Percentiles rank a stretch among this genome's conserved stretches.
Conservation (phyloP, 2,888 invertebrate species). For the Eupithecia subfuscata region DNA sequence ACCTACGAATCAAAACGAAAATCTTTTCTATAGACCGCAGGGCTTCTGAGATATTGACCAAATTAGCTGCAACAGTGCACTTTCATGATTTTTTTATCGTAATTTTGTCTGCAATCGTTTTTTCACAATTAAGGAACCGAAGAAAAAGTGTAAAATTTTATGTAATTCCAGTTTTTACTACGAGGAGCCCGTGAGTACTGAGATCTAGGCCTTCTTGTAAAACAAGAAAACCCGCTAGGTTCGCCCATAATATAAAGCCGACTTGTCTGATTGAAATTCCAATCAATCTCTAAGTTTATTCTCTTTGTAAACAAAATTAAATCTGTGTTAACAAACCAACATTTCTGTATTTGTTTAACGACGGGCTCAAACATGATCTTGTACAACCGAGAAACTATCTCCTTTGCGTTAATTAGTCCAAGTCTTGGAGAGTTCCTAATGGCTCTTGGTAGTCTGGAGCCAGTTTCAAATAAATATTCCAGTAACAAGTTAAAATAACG, state of each 20-base stretch:
- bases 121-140: no score
- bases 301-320: conserved; percentile 9
- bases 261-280: background rate
- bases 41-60: no score
- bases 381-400: conserved; percentile 5
- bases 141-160: no score
- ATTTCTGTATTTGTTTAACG: conserved; percentile 11
- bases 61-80: no score
- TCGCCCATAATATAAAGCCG: background rate
- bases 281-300: background rate
- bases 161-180: no score
- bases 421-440: conserved; percentile 23
- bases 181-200: no score
- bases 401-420: conserved; percentile 23
- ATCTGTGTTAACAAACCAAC: conserved; percentile 12
- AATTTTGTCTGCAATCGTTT: no score
- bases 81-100: no score
- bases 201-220: no score
- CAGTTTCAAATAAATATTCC: background rate
- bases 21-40: no score
- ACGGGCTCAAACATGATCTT: background rate
- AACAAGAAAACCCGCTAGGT: no score
- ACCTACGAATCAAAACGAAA: no score
- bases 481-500: background rate
- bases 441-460: background rate